A percentile compares a stretch with the other conserved stretches of the same genome.
Evolutionary conservation across 2,888 invertebrate genomes (phyloP).

Genomic region (Rapana venosa): DNA sequence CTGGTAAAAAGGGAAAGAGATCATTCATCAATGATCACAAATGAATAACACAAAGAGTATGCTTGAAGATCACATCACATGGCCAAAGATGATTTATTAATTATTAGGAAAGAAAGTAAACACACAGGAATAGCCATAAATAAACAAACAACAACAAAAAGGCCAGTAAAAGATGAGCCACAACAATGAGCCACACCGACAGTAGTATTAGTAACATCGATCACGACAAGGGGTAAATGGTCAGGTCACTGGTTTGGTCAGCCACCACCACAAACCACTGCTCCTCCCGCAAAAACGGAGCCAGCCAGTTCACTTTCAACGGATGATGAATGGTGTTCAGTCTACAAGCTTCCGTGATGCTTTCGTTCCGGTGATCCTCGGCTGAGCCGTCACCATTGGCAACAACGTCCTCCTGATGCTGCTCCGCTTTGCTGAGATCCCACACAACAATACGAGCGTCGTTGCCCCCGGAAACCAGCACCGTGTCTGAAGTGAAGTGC

Average conservation of each 20-base stretch:
- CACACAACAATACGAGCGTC: conserved; percentile 69
- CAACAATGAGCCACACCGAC: too few species aligned
- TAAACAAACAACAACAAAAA: too few species aligned
- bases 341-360: conserved; percentile 61
- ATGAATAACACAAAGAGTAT: too few species aligned
- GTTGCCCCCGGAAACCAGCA: conserved; percentile 73
- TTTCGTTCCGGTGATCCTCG: conserved; percentile 58
- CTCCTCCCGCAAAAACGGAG: conserved; percentile 58
- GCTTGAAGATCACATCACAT: too few species aligned
- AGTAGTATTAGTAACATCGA: not conserved
- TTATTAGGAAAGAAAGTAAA: too few species aligned
- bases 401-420: conserved; percentile 43
- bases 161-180: too few species aligned
- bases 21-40: too few species aligned
- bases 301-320: conserved; percentile 75
- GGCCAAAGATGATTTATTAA: too few species aligned
- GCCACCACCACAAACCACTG: conserved; percentile 66
- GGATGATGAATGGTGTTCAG: conserved; percentile 61
- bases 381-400: conserved; percentile 53
- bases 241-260: conserved; percentile 69
- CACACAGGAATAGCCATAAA: too few species aligned
- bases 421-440: conserved; percentile 66
- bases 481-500: conserved; percentile 66
- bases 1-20: too few species aligned
- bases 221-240: conserved; percentile 52